Percentiles rank a stretch among this genome's conserved stretches.
Evolutionary conservation across 2,888 invertebrate genomes (phyloP).

Genomic region (Barypeithes pellucidus): DNA sequence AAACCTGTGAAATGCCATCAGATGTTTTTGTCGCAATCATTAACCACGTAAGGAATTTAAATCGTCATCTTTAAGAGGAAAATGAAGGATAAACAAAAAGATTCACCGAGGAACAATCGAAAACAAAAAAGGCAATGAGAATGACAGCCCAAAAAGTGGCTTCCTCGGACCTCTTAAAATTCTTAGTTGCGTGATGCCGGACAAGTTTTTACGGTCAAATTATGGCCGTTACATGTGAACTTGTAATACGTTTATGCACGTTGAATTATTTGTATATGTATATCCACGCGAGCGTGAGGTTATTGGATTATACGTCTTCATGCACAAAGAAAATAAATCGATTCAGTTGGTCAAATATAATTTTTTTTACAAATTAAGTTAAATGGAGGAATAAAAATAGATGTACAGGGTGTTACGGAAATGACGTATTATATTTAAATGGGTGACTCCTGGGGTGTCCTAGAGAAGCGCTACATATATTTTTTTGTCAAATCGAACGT

Average conservation of each 20-base stretch:
- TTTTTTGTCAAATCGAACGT: no score
- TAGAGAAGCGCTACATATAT: no score
- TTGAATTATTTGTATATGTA: slow-evolving; percentile 2
- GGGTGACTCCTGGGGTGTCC: no score
- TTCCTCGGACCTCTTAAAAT: slow-evolving; percentile 47
- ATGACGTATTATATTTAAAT: no score
- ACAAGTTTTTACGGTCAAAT: slow-evolving; percentile 41
- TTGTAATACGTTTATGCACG: slow-evolving; percentile 15
- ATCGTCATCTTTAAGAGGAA: slow-evolving; percentile 43
- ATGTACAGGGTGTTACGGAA: no score
- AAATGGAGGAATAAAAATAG: no score
- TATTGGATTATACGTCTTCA: no score
- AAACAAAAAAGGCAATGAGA: slow-evolving; percentile 45
- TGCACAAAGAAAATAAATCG: no score
- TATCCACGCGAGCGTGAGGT: not conserved
- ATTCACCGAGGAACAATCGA: slow-evolving; percentile 20
- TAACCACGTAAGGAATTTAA: slow-evolving; percentile 39
- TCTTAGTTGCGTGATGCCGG: slow-evolving; percentile 46
- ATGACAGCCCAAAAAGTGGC: slow-evolving; percentile 48
- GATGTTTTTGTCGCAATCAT: slow-evolving; percentile 33
- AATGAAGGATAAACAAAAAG: slow-evolving; percentile 40
- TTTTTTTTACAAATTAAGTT: no score
- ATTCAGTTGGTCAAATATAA: no score
- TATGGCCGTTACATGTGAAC: slow-evolving; percentile 40
- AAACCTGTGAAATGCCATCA: slow-evolving; percentile 6